Evolutionary conservation across 2,888 invertebrate genomes (phyloP).

Genomic region (Drosophila monieri): DNA sequence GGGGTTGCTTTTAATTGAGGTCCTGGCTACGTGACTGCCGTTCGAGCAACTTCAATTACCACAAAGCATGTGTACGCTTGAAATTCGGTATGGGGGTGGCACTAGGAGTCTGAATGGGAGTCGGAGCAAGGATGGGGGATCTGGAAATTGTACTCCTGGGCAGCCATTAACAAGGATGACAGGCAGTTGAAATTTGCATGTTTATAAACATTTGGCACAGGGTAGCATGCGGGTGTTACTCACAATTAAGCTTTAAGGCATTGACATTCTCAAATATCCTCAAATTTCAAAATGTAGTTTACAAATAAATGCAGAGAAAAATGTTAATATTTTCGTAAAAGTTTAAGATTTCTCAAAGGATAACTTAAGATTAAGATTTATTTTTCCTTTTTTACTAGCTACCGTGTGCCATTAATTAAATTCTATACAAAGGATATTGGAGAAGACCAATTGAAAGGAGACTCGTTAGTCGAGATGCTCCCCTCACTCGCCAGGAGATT

Average conservation of each 20-base stretch:
- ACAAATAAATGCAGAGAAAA: too few relatives aligned
- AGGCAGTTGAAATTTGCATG: slow-evolving; percentile 60
- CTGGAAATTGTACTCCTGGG: slow-evolving; percentile 29
- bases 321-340: too few relatives aligned
- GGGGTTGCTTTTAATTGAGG: slow-evolving; percentile 69
- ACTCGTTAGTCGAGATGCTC: slow-evolving; percentile 7
- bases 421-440: background rate
- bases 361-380: too few relatives aligned
- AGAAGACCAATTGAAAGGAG: slow-evolving; percentile 5
- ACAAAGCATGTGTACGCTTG: slow-evolving; percentile 63
- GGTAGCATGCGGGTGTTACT: slow-evolving; percentile 4
- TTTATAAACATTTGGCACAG: slow-evolving; percentile 54
- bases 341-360: too few relatives aligned
- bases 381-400: background rate
- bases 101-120: background rate
- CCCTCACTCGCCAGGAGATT: background rate
- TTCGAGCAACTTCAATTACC: slow-evolving; percentile 74
- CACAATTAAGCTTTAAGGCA: background rate
- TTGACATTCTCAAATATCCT: background rate
- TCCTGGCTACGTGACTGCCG: slow-evolving; percentile 70
- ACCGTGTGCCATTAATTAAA: background rate
- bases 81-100: slow-evolving; percentile 4
- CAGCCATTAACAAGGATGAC: slow-evolving; percentile 55
- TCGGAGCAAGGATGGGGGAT: slow-evolving; percentile 6
- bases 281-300: background rate